Evolutionary conservation across 2,888 invertebrate genomes (phyloP), one percentile per base, ranked within the genome.

Genomic region (Phorcus lineatus): DNA sequence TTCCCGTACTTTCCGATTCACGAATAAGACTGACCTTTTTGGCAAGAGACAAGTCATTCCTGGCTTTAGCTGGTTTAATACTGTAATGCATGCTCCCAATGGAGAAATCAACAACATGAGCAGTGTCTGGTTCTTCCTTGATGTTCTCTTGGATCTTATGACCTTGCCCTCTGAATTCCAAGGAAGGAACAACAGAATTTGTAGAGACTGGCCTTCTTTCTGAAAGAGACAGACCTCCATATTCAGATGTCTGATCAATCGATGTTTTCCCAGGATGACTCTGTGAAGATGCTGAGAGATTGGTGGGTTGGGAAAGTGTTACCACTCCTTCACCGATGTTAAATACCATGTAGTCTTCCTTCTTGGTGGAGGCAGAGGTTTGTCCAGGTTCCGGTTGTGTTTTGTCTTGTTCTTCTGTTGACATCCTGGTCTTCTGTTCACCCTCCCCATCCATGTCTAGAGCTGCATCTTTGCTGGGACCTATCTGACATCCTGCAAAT

Each of bases 1-100:
- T 82, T 7, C 82, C 82, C 13, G 82, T 82, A 24, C 78, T 78
- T 47, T 82, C 82, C 17, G 80, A 78, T 22, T 80, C 67, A 19
- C 78, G 78, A 13, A 82, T 82, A 47, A 82, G 36, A 22, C 82
- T 78, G 2, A 82, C 78, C 24, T 80, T 82, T 55, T 82, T 80
- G n/a, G 77, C 55, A 0, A 82, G 78, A 19, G 82, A 74, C 40
- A 82, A 54, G 31, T 82, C 82, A 52, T 79, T 82, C 57, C 82
- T 76, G 2, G 79, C 77, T 78, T 82, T 82, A 36, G 57, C 47
- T 66, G 70, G 70, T 40, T 70, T 70, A 36, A 70, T 70, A 36
- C 40, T 70, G 70, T 66, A 66, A 16, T 62, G 77, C 11, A 76
- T 17, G 76, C 28, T 76, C 2, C 62, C 62, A n/a, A 52, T 40